Evolutionary conservation across 2,797 vertebrate species (phyloP).

Genomic region (Gouania willdenowi): DNA sequence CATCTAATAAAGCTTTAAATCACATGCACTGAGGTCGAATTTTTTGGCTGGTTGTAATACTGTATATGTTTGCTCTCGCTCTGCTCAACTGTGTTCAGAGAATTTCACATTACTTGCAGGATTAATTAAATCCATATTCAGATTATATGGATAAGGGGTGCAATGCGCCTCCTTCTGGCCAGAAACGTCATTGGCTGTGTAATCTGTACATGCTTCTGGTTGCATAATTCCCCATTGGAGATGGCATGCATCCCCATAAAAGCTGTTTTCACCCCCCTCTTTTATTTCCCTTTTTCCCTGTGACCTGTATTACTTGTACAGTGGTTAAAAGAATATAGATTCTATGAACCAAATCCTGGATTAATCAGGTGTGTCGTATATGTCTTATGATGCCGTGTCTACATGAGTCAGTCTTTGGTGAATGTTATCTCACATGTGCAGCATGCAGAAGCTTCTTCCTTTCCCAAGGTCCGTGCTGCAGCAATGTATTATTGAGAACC

Average conservation of each 20-base stretch:
- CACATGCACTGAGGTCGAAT: too few relatives aligned
- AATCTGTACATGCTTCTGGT: conserved; percentile 26
- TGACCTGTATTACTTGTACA: neutral
- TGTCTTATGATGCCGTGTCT: neutral
- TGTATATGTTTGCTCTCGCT: too few relatives aligned
- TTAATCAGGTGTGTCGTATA: neutral
- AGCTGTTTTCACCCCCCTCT: neutral
- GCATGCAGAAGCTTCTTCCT: conserved; percentile 16
- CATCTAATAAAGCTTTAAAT: too few relatives aligned
- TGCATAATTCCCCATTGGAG: conserved; percentile 47
- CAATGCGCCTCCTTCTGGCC: conserved; percentile 63
- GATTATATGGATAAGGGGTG: conserved; percentile 36
- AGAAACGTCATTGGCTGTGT: conserved; percentile 26
- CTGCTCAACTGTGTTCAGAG: too few relatives aligned
- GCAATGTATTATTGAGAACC: neutral
- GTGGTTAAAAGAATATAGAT: neutral
- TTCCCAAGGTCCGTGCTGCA: conserved; percentile 21
- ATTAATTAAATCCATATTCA: too few relatives aligned
- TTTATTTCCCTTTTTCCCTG: too few relatives aligned
- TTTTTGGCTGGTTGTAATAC: too few relatives aligned
- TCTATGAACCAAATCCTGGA: conserved; percentile 3
- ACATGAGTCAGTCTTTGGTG: conserved; percentile 22
- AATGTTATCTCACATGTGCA: conserved; percentile 41
- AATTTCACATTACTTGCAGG: too few relatives aligned
- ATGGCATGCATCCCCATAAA: conserved; percentile 13